Evolutionary conservation across 2,113 vertebrate species (phyloP), one percentile per base, ranked within the genome.

Genomic region (Galbula dea): DNA sequence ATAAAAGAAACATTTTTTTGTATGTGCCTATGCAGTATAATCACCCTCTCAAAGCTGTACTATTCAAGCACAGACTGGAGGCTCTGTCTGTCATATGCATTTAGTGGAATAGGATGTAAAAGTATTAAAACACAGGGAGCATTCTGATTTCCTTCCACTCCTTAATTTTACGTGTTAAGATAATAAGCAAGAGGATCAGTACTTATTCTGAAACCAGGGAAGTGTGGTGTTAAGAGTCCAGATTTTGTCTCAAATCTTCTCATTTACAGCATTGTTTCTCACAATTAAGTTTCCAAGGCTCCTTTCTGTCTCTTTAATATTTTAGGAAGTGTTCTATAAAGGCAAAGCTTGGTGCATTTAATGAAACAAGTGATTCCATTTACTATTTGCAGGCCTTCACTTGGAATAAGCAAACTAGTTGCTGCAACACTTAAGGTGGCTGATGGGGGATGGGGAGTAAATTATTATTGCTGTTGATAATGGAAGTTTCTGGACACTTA

Each of bases 341-440:
- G 41, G 41, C 0, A 0, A 15, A 0, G 0, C 30, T 48, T 66
- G 34, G 19, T 72, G 45, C n/a, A 8, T 63, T 65, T 49, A 54
- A 34, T 69, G 34, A 58, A 87, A 58, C 32, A 3, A 24, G 18
- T 57, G 58, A 19, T 55, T 67, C 92, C 9, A 49, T 62, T 86
- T 10, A 34, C 16, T 39, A 76, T 66, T 69, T 0, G 1, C 6
- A 39, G 41, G 13, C 23, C 15, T 71, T 83, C 32, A 55, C 59
- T 54, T 62, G 19, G 24, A 74, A 27, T n/a, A 80, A 43, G 13
- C 32, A n/a, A 85, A 43, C 4, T 26, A 59, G 12, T 26, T 85
- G 34, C 46, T 72, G 65, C 21, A 55, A 10, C 0, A 1, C 19
- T 58, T 88, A 20, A 65, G 26, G 24, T n/a, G 30, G 22, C 26